Base-by-base conservation (phyloP, 2,888 invertebrate species). In the Drosophila kuntzei region DNA sequence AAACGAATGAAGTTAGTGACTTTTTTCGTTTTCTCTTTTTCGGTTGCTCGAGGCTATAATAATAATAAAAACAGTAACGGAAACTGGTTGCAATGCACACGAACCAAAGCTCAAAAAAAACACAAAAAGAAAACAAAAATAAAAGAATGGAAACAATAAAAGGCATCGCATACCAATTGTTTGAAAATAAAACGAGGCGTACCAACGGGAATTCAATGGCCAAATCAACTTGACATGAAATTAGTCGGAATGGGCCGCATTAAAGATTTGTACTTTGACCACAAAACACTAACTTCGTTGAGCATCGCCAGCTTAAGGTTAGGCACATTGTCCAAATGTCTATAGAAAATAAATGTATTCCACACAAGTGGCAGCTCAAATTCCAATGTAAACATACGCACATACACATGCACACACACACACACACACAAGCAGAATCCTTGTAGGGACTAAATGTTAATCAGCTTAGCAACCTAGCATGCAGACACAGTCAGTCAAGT, bases 1-100 rank as follows among this genome's bases (percentile, higher is more conserved):
- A 37, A 44, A 36, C 55, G 22, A 47, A 65, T 34, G 32, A 51
- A 77, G 50, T 63, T 68, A 70, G 70, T 73, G 80, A 84, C 70
- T 73, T 71, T 71, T 75, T 68, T 69, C 64, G 25, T 25, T 25
- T 25, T 25, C 22, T 46, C 59, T 54, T 61, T 73, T 70, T 80
- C 58, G 39, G 55, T 46, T 43, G 64, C 75, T 65, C 46, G 66
- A 77, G 87, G 82, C 85, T 67, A 82, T 72, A 71, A 78, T 81
- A 71, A 78, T 81, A 87, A 83, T 81, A 89, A 84, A 87, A 89
- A 80, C 64, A 66, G 67, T 66, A 71, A 72, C 75, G 79, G 80
- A 83, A 88, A 83, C 82, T 63, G 78, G 64, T 65, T 72, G 87
- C 89, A 65, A 47, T 79, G 86, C 79, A 70, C 71, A 67, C 69